Evolutionary conservation across 2,113 vertebrate species (phyloP).

Genomic region (Dasyurus viverrinus): DNA sequence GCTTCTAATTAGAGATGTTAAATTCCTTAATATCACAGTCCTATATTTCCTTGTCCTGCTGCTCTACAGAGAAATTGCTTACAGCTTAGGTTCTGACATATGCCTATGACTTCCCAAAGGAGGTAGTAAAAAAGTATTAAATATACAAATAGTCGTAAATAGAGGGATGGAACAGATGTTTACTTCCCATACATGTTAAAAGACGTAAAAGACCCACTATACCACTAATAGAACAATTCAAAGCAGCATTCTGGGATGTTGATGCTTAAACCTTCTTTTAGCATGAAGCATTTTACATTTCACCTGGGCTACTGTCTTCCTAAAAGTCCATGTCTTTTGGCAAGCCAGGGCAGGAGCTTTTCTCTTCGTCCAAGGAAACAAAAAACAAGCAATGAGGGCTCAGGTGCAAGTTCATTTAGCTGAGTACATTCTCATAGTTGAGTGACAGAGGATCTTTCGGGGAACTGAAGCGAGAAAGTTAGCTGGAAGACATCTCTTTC

Average conservation of each 20-base stretch:
- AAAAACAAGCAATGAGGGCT: not conserved
- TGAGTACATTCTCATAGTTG: not conserved
- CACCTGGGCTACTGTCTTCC: not conserved
- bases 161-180: not conserved
- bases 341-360: not conserved
- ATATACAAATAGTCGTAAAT: not conserved
- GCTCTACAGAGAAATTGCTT: not conserved
- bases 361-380: not conserved
- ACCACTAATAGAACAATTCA: not conserved
- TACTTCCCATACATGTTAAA: not conserved
- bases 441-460: not conserved
- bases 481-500: not conserved
- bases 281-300: not conserved
- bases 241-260: not conserved
- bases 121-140: not conserved
- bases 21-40: not conserved
- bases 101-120: not conserved
- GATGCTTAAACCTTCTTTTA: not conserved
- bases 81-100: not conserved
- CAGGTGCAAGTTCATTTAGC: not conserved
- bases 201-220: not conserved
- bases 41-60: not conserved
- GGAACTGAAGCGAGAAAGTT: not conserved
- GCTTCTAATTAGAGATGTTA: not conserved
- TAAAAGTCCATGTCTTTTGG: not conserved